A percentile compares a stretch with the other conserved stretches of the same genome.
phyloP scores from a whole-genome alignment of 1,140 invertebrate species.

The Drosophila cardini region DNA sequence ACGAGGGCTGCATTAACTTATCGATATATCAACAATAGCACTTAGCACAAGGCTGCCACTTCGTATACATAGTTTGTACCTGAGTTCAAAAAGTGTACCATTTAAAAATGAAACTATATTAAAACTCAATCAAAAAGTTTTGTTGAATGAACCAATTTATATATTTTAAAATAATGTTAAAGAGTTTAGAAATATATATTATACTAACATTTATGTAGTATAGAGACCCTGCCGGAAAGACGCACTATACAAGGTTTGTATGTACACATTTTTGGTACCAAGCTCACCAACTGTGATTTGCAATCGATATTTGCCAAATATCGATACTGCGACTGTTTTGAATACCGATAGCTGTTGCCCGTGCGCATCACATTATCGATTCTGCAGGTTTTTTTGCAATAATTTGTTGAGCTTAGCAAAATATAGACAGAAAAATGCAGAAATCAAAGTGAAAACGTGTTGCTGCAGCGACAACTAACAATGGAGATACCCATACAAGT shows the following conservation, averaged over 20 bases:
- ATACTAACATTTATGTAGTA: no score
- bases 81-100: no score
- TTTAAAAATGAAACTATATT: no score
- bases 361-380: slow-evolving; percentile 53
- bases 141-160: no score
- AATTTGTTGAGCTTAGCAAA: slow-evolving; percentile 39
- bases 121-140: no score
- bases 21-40: background rate
- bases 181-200: background rate
- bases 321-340: background rate
- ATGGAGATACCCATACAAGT: slow-evolving; percentile 88
- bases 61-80: no score
- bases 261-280: no score
- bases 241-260: no score
- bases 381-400: slow-evolving; percentile 38
- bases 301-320: slow-evolving; percentile 1
- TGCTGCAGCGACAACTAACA: slow-evolving; percentile 21
- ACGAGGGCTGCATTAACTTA: slow-evolving; percentile 27
- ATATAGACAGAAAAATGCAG: slow-evolving; percentile 43
- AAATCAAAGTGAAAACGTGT: slow-evolving; percentile 48
- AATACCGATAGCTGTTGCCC: slow-evolving; percentile 37
- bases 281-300: background rate
- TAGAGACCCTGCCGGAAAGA: no score
- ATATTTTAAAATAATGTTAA: no score
- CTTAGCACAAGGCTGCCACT: no score